Conservation (phyloP, 2,888 invertebrate genomes). For the Drosophila tanythrix region DNA sequence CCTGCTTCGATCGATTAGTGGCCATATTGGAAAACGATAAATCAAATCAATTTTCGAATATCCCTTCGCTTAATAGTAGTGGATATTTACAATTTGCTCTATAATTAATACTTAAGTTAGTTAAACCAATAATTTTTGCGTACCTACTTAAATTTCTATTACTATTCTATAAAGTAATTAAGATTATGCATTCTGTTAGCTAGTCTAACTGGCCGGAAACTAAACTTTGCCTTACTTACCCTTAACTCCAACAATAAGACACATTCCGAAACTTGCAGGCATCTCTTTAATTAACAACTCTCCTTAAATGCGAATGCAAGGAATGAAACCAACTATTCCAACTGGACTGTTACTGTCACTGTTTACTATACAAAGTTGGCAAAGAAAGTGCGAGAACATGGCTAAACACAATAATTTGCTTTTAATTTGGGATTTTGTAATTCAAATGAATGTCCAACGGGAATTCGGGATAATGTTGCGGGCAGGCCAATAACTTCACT, state of each 20-base stretch:
- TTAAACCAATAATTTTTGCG: not conserved
- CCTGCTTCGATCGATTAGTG: not conserved
- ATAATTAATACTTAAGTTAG: not conserved
- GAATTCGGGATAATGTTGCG: slow-evolving; percentile 31
- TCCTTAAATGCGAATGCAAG: slow-evolving; percentile 17
- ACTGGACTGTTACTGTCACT: not conserved
- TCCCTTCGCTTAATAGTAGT: not conserved
- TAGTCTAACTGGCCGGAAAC: slow-evolving; percentile 1
- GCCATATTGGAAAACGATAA: not conserved
- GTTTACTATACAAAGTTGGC: slow-evolving; percentile 20
- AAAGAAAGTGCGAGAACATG: slow-evolving; percentile 6
- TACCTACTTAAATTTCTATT: not conserved
- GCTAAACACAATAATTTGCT: slow-evolving; percentile 70
- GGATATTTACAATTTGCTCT: not conserved
- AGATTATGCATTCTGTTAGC: slow-evolving; percentile 6
- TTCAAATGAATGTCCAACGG: slow-evolving; percentile 46
- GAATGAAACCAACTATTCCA: slow-evolving; percentile 32
- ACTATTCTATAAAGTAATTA: not conserved
- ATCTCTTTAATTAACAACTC: slow-evolving; percentile 70
- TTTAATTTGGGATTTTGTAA: slow-evolving; percentile 73
- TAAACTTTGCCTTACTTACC: slow-evolving; percentile 7
- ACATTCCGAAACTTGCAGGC: slow-evolving; percentile 43
- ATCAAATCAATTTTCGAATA: not conserved
- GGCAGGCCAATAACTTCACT: slow-evolving; percentile 61
- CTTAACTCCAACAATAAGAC: slow-evolving; percentile 5